These are phyloP conservation scores for Drosophila sucinea DNA, from an alignment of 1,140 invertebrate species.

Conservation along the genomic window DNA sequence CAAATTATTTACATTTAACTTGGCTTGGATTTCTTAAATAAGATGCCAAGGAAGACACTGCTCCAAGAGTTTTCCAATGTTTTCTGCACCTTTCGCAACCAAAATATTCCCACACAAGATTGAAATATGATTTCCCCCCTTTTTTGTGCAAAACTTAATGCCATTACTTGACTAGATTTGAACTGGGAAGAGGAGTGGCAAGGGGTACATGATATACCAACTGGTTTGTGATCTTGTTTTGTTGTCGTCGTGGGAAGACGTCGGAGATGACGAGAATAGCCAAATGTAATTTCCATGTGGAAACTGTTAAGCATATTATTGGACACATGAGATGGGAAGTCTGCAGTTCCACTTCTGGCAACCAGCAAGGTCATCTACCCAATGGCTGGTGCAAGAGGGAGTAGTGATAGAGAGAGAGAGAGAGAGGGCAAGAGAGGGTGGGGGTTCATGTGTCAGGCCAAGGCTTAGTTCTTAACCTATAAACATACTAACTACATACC, in stretches of 20 bases:
- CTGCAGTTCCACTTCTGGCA: not conserved
- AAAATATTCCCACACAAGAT: slow-evolving; percentile 68
- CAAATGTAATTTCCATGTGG: slow-evolving; percentile 25
- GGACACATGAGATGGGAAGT: slow-evolving; percentile 37
- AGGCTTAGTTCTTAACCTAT: slow-evolving; percentile 78
- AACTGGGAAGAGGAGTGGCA: slow-evolving; percentile 24
- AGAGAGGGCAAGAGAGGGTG: not conserved
- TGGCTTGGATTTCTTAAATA: not conserved
- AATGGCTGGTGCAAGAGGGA: not conserved
- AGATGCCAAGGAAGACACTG: not conserved
- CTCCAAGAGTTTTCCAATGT: not conserved
- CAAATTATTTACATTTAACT: not conserved
- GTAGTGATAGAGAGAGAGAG: not conserved
- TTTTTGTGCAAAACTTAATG: slow-evolving; percentile 5
- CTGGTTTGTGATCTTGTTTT: slow-evolving; percentile 43
- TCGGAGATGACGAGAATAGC: slow-evolving; percentile 15
- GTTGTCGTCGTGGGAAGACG: slow-evolving; percentile 60
- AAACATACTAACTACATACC: slow-evolving; percentile 63
- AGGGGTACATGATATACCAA: slow-evolving; percentile 19
- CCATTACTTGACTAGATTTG: slow-evolving; percentile 31
- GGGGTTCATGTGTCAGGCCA: slow-evolving; percentile 46
- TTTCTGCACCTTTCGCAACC: slow-evolving; percentile 36
- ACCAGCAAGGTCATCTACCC: slow-evolving; percentile 11
- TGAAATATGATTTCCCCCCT: slow-evolving; percentile 38
- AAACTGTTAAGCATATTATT: slow-evolving; percentile 52